phyloP scores from a whole-genome alignment of 2,888 invertebrate genomes.

The Parnassius mnemosyne region DNA sequence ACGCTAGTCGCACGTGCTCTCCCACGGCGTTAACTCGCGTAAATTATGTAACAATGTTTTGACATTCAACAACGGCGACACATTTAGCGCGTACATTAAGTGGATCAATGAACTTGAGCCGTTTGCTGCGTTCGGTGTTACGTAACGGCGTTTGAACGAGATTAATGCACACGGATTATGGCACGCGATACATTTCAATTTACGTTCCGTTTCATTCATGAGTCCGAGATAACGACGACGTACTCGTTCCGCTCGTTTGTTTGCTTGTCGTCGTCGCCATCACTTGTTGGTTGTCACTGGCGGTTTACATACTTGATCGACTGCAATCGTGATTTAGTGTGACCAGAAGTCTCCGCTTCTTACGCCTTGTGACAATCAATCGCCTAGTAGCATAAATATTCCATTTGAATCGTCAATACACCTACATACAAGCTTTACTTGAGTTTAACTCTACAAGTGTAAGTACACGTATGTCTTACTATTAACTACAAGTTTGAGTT shows the following conservation, averaged over 20 bases:
- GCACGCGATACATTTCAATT: constrained; percentile 80
- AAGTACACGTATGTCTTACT: constrained; percentile 44
- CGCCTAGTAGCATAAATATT: not conserved
- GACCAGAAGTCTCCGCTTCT: constrained; percentile 1
- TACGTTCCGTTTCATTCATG: constrained; percentile 79
- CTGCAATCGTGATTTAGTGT: constrained; percentile 8
- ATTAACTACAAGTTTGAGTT: constrained; percentile 72
- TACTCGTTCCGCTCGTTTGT: constrained; percentile 66
- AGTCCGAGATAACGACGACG: constrained; percentile 71
- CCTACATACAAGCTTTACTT: not conserved
- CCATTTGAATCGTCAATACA: not conserved
- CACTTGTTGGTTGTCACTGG: constrained; percentile 45
- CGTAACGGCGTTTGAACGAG: constrained; percentile 78
- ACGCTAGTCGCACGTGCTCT: constrained; percentile 45
- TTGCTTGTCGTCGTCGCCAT: constrained; percentile 50
- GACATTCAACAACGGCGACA: constrained; percentile 76
- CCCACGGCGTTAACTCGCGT: constrained; percentile 57
- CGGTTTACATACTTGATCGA: constrained; percentile 50
- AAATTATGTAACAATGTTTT: constrained; percentile 76
- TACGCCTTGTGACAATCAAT: not conserved
- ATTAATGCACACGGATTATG: constrained; percentile 79
- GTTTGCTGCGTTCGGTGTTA: constrained; percentile 67
- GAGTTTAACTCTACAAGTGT: not conserved
- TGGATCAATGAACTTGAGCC: constrained; percentile 80
- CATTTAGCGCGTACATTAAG: constrained; percentile 76